Evolutionary conservation across 2,888 invertebrate species (phyloP).

Genomic region (Nemapogon koenigi): DNA sequence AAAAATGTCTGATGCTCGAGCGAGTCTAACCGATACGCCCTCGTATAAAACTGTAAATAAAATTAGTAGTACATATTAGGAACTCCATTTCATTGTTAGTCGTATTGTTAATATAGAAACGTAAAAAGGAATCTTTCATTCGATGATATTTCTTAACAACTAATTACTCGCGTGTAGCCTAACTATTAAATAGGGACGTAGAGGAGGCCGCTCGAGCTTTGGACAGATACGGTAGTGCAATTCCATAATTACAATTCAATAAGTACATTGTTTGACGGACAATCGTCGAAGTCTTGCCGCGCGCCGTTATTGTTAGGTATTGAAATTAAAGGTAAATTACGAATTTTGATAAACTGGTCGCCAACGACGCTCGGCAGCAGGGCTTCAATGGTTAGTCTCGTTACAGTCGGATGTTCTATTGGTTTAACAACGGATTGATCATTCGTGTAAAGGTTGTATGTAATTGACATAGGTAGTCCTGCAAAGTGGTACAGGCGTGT

Average conservation of each 20-base stretch:
- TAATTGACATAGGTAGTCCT: conserved; percentile 3
- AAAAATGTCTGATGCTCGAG: neutral
- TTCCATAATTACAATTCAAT: conserved; percentile 38
- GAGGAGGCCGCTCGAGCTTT: conserved; percentile 31
- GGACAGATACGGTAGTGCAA: conserved; percentile 36
- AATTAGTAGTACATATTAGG: conserved; percentile 32
- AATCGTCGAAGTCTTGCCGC: neutral
- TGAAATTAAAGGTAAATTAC: too few species aligned
- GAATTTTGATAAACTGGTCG: too few species aligned
- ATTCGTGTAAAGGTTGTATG: conserved; percentile 1
- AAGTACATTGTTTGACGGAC: conserved; percentile 27
- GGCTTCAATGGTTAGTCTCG: too few species aligned
- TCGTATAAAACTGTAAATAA: neutral
- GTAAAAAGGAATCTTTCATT: conserved; percentile 2
- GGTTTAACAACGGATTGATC: too few species aligned
- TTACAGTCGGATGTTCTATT: too few species aligned
- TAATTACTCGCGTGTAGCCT: neutral
- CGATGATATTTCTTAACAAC: neutral
- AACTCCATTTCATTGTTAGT: conserved; percentile 52
- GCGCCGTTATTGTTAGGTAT: neutral
- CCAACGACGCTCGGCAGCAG: too few species aligned
- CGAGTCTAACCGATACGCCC: neutral
- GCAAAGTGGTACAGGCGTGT: too few species aligned
- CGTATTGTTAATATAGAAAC: conserved; percentile 9
- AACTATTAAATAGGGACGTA: neutral